Percentiles rank a stretch among this genome's conserved stretches.
Evolutionary conservation across 2,113 vertebrate species (phyloP).

Genomic region (Antechinus flavipes): DNA sequence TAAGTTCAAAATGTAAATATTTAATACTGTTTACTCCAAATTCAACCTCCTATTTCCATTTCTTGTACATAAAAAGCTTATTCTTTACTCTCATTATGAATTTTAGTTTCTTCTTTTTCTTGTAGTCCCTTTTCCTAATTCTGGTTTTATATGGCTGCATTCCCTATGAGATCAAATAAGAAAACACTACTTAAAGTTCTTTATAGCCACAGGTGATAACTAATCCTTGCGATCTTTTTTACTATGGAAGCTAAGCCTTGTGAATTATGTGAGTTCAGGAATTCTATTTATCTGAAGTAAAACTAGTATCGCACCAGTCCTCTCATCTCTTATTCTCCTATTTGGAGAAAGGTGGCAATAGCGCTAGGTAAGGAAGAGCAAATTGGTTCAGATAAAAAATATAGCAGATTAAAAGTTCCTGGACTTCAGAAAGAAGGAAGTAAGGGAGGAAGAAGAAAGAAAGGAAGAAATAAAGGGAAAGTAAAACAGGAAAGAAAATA

Average conservation of each 20-base stretch:
- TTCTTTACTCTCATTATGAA: background rate
- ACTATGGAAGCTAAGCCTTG: background rate
- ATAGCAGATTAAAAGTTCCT: background rate
- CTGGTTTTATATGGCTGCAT: background rate
- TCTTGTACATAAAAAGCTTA: background rate
- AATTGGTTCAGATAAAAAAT: background rate
- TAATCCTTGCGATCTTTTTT: background rate
- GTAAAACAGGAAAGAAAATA: no score
- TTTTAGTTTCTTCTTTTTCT: background rate
- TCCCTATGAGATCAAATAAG: background rate
- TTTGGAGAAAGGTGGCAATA: background rate
- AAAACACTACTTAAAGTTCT: background rate
- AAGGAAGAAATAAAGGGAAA: no score
- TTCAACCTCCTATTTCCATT: background rate
- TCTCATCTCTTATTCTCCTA: background rate
- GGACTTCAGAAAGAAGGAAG: background rate
- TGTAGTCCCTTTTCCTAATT: background rate
- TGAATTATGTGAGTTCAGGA: background rate
- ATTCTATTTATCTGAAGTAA: background rate
- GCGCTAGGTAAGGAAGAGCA: background rate
- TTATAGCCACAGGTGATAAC: background rate
- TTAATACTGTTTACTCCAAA: background rate
- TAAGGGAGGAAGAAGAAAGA: background rate
- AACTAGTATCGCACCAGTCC: background rate
- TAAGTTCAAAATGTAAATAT: background rate